A percentile compares a stretch with the other conserved stretches of the same genome.
These are phyloP conservation scores for Cephalopterus ornatus DNA, from an alignment of 2,113 vertebrate genomes.

Conservation along the genomic window DNA sequence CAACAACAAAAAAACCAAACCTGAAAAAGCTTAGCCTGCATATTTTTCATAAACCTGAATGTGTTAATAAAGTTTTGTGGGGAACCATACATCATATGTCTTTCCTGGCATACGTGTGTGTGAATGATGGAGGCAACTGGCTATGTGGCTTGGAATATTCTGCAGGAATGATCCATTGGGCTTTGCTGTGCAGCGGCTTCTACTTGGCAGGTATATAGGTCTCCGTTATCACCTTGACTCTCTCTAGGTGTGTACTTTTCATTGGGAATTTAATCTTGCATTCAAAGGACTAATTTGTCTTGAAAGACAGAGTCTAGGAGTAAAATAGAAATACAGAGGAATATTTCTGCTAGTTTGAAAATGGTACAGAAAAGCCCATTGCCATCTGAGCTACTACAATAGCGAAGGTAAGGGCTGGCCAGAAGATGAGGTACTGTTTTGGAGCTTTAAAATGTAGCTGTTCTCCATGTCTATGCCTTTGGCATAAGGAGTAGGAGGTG, in stretches of 20 bases:
- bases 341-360: neutral
- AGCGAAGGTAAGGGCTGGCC: neutral
- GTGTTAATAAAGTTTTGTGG: conserved; percentile 64
- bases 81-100: conserved; percentile 32
- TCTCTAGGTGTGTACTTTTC: neutral
- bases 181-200: rapidly evolving
- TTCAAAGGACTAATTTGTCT: neutral
- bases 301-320: neutral
- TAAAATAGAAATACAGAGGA: neutral
- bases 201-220: neutral
- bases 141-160: rapidly evolving
- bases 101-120: neutral
- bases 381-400: neutral
- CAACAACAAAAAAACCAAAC: neutral
- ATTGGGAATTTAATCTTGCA: neutral
- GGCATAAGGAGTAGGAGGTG: neutral
- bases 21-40: conserved; percentile 59
- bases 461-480: neutral
- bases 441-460: neutral
- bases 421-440: neutral
- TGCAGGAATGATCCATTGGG: rapidly evolving
- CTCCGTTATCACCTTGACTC: neutral
- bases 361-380: neutral
- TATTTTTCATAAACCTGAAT: conserved; percentile 64
- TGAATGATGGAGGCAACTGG: conserved; percentile 5